These are phyloP conservation scores for Chionodraco myersi DNA, from an alignment of 2,113 vertebrate genomes.

Conservation along the genomic window DNA sequence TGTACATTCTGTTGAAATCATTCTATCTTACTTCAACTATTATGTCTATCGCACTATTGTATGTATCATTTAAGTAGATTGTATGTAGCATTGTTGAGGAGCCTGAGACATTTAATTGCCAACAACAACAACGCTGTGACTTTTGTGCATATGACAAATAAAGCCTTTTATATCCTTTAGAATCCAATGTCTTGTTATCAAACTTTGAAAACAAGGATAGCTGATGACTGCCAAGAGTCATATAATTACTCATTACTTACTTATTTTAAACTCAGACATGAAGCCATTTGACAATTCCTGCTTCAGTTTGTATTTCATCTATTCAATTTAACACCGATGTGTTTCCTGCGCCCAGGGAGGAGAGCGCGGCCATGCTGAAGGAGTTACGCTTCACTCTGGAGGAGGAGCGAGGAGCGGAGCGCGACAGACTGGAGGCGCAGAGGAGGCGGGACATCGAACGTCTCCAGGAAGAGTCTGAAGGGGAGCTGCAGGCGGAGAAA, in stretches of 20 bases:
- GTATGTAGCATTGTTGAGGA: too few relatives aligned
- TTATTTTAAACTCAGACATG: too few relatives aligned
- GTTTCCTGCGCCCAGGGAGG: conserved; percentile 77
- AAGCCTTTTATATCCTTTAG: too few relatives aligned
- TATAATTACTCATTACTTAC: too few relatives aligned
- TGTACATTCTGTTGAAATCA: too few relatives aligned
- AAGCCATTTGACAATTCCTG: neutral
- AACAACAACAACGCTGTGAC: too few relatives aligned
- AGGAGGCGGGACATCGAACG: conserved; percentile 69
- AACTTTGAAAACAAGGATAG: neutral
- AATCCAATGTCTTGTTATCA: neutral
- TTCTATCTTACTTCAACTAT: too few relatives aligned
- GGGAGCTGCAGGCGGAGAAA: conserved; percentile 71
- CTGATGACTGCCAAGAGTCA: too few relatives aligned
- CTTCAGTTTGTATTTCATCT: neutral
- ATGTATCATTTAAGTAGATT: too few relatives aligned
- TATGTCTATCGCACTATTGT: too few relatives aligned
- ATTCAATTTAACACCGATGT: neutral
- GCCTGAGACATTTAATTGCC: too few relatives aligned
- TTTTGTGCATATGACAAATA: too few relatives aligned
- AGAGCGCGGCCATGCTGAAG: conserved; percentile 79
- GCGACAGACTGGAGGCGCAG: conserved; percentile 75
- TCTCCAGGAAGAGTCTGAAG: conserved; percentile 81
- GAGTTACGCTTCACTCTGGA: conserved; percentile 77
- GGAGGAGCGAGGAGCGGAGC: conserved; percentile 61